Evolutionary conservation across 2,888 invertebrate species (phyloP).

Genomic region (Prosopocoilus inquinatus): DNA sequence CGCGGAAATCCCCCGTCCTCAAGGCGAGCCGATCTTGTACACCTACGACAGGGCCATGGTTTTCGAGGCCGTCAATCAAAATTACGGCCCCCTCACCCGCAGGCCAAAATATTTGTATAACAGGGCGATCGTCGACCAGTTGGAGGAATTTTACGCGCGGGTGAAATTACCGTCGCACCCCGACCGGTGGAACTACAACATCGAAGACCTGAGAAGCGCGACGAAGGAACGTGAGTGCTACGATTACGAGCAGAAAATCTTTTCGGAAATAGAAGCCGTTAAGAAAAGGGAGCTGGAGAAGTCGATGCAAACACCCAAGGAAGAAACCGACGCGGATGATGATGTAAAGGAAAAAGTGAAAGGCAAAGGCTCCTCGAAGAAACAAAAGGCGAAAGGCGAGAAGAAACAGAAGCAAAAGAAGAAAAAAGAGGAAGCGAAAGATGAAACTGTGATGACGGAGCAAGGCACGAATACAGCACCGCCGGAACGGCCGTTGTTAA

Average conservation of each 20-base stretch:
- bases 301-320: background rate
- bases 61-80: slow-evolving; percentile 36
- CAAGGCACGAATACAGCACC: too few relatives aligned
- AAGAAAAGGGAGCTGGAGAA: slow-evolving; percentile 16
- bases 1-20: slow-evolving; percentile 13
- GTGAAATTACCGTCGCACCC: slow-evolving; percentile 26
- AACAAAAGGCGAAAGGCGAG: background rate
- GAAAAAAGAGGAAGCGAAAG: background rate
- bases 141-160: slow-evolving; percentile 34
- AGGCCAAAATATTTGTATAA: slow-evolving; percentile 35
- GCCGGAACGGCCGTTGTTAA: too few relatives aligned
- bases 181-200: slow-evolving; percentile 33
- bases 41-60: slow-evolving; percentile 32
- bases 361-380: background rate
- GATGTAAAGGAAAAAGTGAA: slow-evolving; percentile 19
- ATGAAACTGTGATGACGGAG: background rate
- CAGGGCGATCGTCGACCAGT: slow-evolving; percentile 28
- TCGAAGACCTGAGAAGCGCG: slow-evolving; percentile 28
- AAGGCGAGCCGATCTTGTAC: slow-evolving; percentile 14
- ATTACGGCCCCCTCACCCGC: slow-evolving; percentile 19
- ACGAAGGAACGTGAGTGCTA: slow-evolving; percentile 30
- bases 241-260: slow-evolving; percentile 14
- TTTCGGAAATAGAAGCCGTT: slow-evolving; percentile 9
- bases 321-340: background rate
- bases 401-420: background rate